These are phyloP conservation scores for Misgurnus anguillicaudatus DNA, from an alignment of 2,113 vertebrate species.

Conservation along the genomic window DNA sequence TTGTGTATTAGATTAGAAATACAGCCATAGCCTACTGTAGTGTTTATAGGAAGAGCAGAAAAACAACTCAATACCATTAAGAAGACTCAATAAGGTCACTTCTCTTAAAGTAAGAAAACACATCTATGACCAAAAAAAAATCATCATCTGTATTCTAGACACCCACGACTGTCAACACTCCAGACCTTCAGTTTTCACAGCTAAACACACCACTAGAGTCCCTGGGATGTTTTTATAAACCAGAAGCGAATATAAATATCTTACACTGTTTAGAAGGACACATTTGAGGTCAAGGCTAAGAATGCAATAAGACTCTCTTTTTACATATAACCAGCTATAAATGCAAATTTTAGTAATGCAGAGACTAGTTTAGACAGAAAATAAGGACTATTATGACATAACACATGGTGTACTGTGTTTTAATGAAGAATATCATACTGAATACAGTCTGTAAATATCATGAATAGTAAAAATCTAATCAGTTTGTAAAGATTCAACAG, in stretches of 20 bases:
- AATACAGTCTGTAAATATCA: no score
- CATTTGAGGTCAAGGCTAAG: no score
- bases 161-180: not conserved
- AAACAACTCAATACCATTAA: not conserved
- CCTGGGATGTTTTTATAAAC: not conserved
- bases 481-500: no score
- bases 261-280: no score
- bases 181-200: not conserved
- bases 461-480: no score
- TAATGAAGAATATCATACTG: no score
- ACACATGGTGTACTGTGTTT: no score
- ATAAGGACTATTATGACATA: no score
- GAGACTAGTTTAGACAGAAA: no score
- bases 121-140: not conserved
- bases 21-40: not conserved
- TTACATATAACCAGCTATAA: no score
- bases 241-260: not conserved
- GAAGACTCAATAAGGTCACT: constrained; percentile 54
- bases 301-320: no score
- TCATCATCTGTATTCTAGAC: constrained; percentile 21
- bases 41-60: not conserved
- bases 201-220: not conserved
- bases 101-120: not conserved
- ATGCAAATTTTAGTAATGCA: no score
- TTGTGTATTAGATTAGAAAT: not conserved